Conservation (phyloP, 2,888 invertebrate species). For the Spisula subtruncata region DNA sequence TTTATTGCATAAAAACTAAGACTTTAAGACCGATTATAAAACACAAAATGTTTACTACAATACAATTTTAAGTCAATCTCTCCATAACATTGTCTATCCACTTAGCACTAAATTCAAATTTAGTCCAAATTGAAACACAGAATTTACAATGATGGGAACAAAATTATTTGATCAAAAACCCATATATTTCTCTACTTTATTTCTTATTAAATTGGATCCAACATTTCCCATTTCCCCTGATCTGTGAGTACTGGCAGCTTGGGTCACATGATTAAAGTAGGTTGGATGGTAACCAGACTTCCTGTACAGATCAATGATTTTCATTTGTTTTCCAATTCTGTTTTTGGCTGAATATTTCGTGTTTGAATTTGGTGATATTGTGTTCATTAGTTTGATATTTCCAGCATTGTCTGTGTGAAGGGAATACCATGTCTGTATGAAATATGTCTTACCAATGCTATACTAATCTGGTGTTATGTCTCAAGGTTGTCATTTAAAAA, state of each 20-base stretch:
- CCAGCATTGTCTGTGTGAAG: background rate
- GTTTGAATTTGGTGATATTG: background rate
- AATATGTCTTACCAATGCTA: background rate
- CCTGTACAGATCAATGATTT: background rate
- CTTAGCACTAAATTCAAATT: background rate
- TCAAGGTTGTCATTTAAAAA: background rate
- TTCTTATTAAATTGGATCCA: background rate
- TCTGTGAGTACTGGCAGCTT: no score
- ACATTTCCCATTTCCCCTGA: background rate
- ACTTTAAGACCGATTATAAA: background rate
- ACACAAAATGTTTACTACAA: no score
- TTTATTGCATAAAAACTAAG: background rate
- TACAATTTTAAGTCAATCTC: no score
- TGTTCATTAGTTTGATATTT: background rate
- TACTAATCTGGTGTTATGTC: background rate
- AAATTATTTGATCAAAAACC: background rate
- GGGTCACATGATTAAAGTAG: background rate
- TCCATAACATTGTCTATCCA: no score
- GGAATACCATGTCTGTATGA: background rate
- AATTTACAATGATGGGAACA: background rate
- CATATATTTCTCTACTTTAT: background rate
- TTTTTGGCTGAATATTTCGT: slow-evolving; percentile 1
- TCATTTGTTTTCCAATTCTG: slow-evolving; percentile 12
- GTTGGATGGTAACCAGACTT: background rate
- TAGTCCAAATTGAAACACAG: background rate